Percentiles rank a stretch among this genome's conserved stretches.
These are phyloP conservation scores for Drosophila limbata DNA, from an alignment of 2,888 invertebrate species.

Conservation along the genomic window DNA sequence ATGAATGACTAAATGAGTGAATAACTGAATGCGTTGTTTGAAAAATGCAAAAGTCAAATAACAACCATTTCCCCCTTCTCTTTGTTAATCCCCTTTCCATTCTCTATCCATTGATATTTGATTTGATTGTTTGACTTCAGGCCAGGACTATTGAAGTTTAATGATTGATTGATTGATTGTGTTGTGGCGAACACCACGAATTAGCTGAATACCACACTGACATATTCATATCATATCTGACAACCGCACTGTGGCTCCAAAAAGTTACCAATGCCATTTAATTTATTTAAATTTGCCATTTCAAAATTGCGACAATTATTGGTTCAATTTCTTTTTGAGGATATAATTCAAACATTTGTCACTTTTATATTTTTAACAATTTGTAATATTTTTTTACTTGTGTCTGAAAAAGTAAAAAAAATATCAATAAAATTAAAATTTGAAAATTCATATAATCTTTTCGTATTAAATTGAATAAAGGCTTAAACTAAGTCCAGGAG, in stretches of 20 bases:
- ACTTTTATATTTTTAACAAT: no score
- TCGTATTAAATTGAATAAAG: no score
- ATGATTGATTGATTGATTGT: conserved; percentile 78
- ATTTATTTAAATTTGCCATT: not conserved
- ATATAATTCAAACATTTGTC: no score
- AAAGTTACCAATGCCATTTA: not conserved
- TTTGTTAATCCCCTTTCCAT: conserved; percentile 11
- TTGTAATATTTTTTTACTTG: no score
- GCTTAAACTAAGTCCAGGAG: not conserved
- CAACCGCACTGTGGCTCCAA: not conserved
- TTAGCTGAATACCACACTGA: conserved; percentile 2
- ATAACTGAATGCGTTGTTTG: conserved; percentile 46
- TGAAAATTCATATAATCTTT: no score
- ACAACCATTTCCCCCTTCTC: conserved; percentile 18
- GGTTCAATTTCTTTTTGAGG: not conserved
- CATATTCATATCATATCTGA: not conserved
- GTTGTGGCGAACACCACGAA: conserved; percentile 15
- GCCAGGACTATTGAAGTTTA: conserved; percentile 54
- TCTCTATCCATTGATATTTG: conserved; percentile 30
- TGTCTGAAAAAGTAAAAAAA: no score
- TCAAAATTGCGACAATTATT: not conserved
- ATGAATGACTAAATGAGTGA: conserved; percentile 52
- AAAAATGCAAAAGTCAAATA: conserved; percentile 75
- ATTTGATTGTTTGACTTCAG: conserved; percentile 53
- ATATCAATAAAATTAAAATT: no score